phyloP scores from a whole-genome alignment of 1,140 invertebrate species.

The Pseudobourletiella spinata region DNA sequence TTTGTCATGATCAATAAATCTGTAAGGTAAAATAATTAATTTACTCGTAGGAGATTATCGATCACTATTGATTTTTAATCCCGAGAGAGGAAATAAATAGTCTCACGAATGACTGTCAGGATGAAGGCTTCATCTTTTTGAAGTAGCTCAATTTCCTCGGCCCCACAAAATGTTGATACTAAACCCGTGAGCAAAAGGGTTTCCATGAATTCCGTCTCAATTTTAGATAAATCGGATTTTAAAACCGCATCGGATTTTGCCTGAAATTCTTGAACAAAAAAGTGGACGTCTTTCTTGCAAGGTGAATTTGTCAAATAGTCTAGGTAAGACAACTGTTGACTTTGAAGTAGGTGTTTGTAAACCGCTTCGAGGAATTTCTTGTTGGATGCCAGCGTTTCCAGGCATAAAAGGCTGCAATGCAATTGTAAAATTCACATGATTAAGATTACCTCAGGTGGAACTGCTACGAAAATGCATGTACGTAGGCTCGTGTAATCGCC shows the following conservation, averaged over 20 bases:
- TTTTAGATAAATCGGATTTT: neutral
- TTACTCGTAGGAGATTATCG: too few species aligned
- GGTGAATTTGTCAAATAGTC: neutral
- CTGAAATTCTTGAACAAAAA: neutral
- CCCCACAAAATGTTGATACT: neutral
- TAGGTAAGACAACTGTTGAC: neutral
- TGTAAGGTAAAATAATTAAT: neutral
- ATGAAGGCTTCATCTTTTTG: neutral
- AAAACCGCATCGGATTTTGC: neutral
- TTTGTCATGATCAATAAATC: neutral
- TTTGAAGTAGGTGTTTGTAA: neutral
- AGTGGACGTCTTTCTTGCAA: neutral
- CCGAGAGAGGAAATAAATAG: neutral
- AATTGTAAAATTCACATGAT: neutral
- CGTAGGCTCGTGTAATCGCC: neutral
- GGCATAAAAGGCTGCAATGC: neutral
- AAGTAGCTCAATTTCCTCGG: neutral
- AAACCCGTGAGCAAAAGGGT: neutral
- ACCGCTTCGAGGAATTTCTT: neutral
- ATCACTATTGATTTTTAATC: too few species aligned
- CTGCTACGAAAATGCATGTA: neutral
- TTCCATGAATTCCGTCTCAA: neutral
- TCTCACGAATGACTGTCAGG: slow-evolving; percentile 1
- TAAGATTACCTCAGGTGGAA: neutral
- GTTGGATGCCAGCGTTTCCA: neutral